Evolutionary conservation across 2,888 invertebrate genomes (phyloP), one percentile per base, ranked within the genome.

Genomic region (Rhogogaster chlorosoma): DNA sequence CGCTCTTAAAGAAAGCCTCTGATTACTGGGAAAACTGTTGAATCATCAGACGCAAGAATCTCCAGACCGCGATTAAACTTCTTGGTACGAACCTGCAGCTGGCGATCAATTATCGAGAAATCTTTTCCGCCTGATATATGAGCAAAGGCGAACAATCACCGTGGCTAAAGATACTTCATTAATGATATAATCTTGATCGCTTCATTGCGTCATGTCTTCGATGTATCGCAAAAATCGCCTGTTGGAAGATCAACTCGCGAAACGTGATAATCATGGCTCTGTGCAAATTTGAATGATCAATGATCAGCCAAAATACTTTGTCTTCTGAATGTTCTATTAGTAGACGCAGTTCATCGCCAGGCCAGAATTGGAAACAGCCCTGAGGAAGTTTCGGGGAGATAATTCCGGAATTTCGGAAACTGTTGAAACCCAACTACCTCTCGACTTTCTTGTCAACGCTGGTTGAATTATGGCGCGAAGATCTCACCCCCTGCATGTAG

Each of bases 371-470:
- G 83, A 83, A 83, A 83, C 70, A 70, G 67, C 70, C 70, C 83
- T 29, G 15, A 49, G 26, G 26, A 45, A 70, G 29, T 32, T 29
- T 83, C 38, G 38, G 83, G 83, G 61, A 32, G 70, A 83, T 70
- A 70, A 83, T 83, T 83, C 67, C 29, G 67, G 83, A 83, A 83
- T 83, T 67, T 83, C n/a, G 45, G 45, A 83, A 83, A 83, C 42
- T 49, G 45, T 45, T 83, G 83, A 42, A 83, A 83, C 83, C 57
- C 36, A 67, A 83, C 36, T 83, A 70, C 64, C 49, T 61, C 83
- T 83, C 83, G 67, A 70, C 83, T 83, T 83, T 83, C 83, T 83
- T 83, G 83, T 83, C 83, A 83, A 83, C 83, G 70, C 67, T 36
- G 26, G 45, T 70, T 83, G 67, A 83, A 83, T 83, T 67, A 83